Evolutionary conservation across 53 echinoderm and acorn worm genomes (phyloP), one percentile per base, ranked within the genome.

Genomic region (Echinarachnius parma): DNA sequence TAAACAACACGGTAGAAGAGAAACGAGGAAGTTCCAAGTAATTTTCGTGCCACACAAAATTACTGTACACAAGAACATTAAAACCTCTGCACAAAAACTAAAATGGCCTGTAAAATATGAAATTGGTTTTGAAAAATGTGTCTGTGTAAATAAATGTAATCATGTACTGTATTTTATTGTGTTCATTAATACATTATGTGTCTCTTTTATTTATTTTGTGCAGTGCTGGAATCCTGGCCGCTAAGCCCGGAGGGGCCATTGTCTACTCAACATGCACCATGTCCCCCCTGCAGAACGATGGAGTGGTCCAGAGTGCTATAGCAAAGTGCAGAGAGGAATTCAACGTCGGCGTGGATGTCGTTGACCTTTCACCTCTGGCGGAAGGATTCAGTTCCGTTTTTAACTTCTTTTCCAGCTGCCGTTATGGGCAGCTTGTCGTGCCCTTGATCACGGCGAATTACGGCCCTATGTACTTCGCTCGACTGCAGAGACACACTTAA

Each of bases 381-480:
- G 53, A 48, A 32, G 79, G 77, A 29, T 66, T 78, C 5, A 61
- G 75, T 25, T 53, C 62, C 18, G 66, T 88, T 4, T 95, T 95
- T 66, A 81, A 83, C 33, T 91, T 91, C 56, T 80, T 75, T 36
- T 49, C 76, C 20, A 53, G 55, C 11, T 16, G 66, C 19, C 69
- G 61, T 32, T 91, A 87, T 52, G 96, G 96, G 26, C 91, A 95
- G 60, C 77, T 95, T 18, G 85, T 95, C 2, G 59, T 95, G 64
- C 96, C 96, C 25, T 69, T 53, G 29, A 32, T 95, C 9, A 53
- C 58, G 4, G 80, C 44, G 37, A 95, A 95, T 59, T 91, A 81
- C 84, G 96, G 96, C 16, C 96, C 96, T 10, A 95, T 87, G 91
- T 95, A 87, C 75, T 95, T 91, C 68, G 89, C 88, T 45, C 84